These are phyloP conservation scores for Vipera ursinii DNA, from an alignment of 2,797 vertebrate genomes.

Conservation along the genomic window DNA sequence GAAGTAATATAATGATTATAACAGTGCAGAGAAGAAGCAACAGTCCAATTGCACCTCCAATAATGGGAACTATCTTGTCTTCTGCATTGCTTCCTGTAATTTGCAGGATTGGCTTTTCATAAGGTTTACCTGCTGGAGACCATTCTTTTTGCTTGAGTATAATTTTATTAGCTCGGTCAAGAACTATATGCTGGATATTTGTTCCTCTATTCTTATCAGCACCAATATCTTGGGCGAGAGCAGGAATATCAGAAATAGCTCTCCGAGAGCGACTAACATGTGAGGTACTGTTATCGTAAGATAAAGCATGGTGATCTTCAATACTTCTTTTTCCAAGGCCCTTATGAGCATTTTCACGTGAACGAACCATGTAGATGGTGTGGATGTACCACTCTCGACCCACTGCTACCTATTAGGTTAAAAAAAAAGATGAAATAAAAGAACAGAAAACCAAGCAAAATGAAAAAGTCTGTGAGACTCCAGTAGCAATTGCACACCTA, in stretches of 20 bases:
- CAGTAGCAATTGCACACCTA: background rate
- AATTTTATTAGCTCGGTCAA: constrained; percentile 70
- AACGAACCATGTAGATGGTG: constrained; percentile 75
- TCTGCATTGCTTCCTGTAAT: constrained; percentile 64
- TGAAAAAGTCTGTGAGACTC: background rate
- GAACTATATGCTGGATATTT: constrained; percentile 74
- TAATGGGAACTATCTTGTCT: constrained; percentile 48
- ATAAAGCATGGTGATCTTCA: constrained; percentile 69
- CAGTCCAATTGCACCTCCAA: constrained; percentile 71
- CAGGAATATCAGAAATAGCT: background rate
- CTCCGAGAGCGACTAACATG: constrained; percentile 35
- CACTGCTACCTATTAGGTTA: constrained; percentile 30
- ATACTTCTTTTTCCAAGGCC: constrained; percentile 78
- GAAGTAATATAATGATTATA: constrained; percentile 63
- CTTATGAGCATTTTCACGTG: constrained; percentile 73
- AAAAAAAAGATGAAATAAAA: background rate
- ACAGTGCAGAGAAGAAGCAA: constrained; percentile 71
- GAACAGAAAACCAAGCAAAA: background rate
- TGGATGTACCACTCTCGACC: constrained; percentile 81
- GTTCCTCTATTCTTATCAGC: constrained; percentile 76
- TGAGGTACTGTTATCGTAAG: constrained; percentile 56
- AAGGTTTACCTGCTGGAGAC: constrained; percentile 39
- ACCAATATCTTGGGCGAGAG: constrained; percentile 64
- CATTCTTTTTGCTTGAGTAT: constrained; percentile 68
- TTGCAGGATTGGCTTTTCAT: constrained; percentile 70